Base-by-base conservation (phyloP, 1,140 invertebrate genomes). In the Temnothorax longispinosus region DNA sequence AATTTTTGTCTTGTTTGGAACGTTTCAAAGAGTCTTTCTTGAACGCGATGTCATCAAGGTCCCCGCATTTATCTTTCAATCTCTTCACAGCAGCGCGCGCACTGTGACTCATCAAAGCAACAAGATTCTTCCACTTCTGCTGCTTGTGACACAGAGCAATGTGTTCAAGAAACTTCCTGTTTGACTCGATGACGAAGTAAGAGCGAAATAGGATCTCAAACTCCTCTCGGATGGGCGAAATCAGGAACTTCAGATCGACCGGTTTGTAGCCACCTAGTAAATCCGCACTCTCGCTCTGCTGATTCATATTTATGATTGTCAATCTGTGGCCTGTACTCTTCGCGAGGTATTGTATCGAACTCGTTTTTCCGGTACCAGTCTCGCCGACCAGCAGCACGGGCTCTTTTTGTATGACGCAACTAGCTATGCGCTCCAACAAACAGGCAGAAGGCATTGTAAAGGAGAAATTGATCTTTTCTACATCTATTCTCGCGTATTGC, bases 251-350 rank as follows among this genome's bases (percentile, higher is more conserved):
- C 3, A 99, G 93, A 94, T 99, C 98, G 0, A 99, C 98, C 0
- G 99, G 99, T 95, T 99, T 99, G 91, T 98, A 99, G 2, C 99
- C 99, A 91, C 99, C 99, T 1, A 99, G 96, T 13, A 99, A 96
- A 96, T 99, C 99, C 3, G 98, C 97, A 69, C 98, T 98, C 95
- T 99, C 99, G 90, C 98, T 99, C 94, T 99, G 99, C 94, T 99
- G 99, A 94, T 99, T 99, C 98, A 99, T 98, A 94, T 99, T 99
- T n/a, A 99, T 98, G 0, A 99, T 99, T 58, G 98, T 96, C 15
- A 99, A 95, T 93, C 97, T 98, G 88, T 98, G 97, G 15, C 98
- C 97, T 0, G 98, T 97, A 87, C 97, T 97, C 87, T 97, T 96
- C 0, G 99, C 98, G 27, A 99, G 95, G 94, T 98, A 99, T 94